These are phyloP conservation scores for Pelagia noctiluca DNA, from an alignment of 30 jellyfish, hydroid and myxozoan genomes.

Conservation along the genomic window DNA sequence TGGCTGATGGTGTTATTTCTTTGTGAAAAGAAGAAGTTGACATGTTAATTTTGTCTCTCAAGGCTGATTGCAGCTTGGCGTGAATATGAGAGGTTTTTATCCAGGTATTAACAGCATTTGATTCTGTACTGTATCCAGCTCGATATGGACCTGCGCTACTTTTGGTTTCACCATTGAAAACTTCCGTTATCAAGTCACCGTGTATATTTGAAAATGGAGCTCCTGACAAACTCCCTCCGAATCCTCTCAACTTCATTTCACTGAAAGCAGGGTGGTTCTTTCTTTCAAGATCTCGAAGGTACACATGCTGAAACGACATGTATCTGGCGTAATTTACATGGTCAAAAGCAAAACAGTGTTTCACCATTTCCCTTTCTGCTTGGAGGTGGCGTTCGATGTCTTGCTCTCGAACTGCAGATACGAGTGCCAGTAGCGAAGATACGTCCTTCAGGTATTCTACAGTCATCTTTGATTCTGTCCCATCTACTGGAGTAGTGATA, in stretches of 20 bases:
- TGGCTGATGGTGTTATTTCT: constrained; percentile 41
- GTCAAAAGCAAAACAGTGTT: neutral
- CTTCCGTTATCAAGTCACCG: constrained; percentile 51
- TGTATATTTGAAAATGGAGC: constrained; percentile 27
- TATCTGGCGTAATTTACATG: constrained; percentile 47
- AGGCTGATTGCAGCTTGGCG: constrained; percentile 28
- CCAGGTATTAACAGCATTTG: constrained; percentile 34
- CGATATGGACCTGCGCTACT: constrained; percentile 44
- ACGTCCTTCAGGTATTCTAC: constrained; percentile 48
- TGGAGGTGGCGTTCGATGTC: constrained; percentile 34
- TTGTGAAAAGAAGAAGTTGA: constrained; percentile 32
- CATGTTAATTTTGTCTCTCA: constrained; percentile 44
- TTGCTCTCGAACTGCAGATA: constrained; percentile 30
- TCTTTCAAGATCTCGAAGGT: constrained; percentile 15
- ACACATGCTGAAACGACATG: constrained; percentile 46
- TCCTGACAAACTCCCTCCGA: constrained; percentile 56
- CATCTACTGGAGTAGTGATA: constrained; percentile 15
- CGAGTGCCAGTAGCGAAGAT: constrained; percentile 35
- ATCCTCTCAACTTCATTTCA: constrained; percentile 22
- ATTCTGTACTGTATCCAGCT: constrained; percentile 47
- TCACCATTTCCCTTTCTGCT: neutral
- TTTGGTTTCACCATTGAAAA: constrained; percentile 33
- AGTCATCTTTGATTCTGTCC: constrained; percentile 51
- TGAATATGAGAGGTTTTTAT: constrained; percentile 42
- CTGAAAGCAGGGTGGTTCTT: constrained; percentile 9